Conservation (phyloP, 2,113 vertebrate species). For the rat (Rattus norvegicus) region DNA sequence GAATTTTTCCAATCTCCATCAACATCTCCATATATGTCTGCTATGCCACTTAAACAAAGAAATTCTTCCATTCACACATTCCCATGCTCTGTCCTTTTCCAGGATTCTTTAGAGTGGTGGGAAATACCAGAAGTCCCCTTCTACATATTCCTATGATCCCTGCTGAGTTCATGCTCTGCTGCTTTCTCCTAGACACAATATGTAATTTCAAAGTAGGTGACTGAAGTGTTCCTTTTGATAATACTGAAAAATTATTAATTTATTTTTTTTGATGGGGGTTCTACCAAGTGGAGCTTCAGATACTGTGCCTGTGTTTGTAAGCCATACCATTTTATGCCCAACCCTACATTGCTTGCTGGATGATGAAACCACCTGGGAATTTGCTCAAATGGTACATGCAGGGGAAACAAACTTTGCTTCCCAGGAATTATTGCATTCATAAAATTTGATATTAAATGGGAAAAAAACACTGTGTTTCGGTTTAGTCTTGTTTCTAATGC, state of each 20-base stretch:
- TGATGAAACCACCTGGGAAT: fast-evolving
- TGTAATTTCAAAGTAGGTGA: not conserved
- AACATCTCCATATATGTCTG: not conserved
- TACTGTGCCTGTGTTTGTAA: not conserved
- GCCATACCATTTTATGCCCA: not conserved
- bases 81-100: fast-evolving
- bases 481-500: not conserved
- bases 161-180: not conserved
- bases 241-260: not conserved
- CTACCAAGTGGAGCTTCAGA: not conserved
- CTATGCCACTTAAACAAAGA: fast-evolving
- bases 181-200: not conserved
- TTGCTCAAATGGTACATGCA: not conserved
- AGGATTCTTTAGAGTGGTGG: fast-evolving
- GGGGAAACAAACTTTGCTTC: not conserved
- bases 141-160: fast-evolving
- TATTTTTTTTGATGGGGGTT: not conserved
- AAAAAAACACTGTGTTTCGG: not conserved
- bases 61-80: not conserved
- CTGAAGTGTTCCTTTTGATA: not conserved
- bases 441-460: not conserved
- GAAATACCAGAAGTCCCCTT: not conserved
- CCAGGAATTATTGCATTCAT: not conserved
- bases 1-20: no score
- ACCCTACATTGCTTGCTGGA: fast-evolving